A percentile compares a stretch with the other conserved stretches of the same genome.
Conservation (phyloP, 2,797 vertebrate species). For the Rhodeus uyekii region DNA sequence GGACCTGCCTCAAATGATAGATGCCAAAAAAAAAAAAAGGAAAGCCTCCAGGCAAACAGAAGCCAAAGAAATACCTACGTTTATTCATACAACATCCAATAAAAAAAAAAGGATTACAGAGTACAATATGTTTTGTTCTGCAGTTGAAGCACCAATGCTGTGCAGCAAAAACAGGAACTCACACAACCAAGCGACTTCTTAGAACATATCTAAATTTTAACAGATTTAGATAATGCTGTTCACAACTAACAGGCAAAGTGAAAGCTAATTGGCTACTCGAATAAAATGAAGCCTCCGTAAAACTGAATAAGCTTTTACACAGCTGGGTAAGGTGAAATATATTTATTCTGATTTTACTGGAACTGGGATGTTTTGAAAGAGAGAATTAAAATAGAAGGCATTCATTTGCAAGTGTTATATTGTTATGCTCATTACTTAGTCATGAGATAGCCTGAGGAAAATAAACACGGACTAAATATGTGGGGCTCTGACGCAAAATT, state of each 20-base stretch:
- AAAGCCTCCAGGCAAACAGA: neutral
- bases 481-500: neutral
- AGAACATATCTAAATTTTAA: too few relatives aligned
- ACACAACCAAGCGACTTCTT: neutral
- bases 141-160: neutral
- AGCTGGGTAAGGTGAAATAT: slow-evolving; percentile 8
- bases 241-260: slow-evolving; percentile 10
- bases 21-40: neutral
- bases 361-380: slow-evolving; percentile 25
- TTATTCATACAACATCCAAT: neutral
- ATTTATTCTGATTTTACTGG: slow-evolving; percentile 4
- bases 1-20: neutral
- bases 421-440: slow-evolving; percentile 8
- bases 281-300: neutral
- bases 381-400: slow-evolving; percentile 23
- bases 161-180: neutral
- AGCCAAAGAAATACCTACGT: neutral
- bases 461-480: neutral
- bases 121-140: neutral
- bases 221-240: slow-evolving; percentile 35
- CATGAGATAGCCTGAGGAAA: neutral
- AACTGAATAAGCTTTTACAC: neutral
- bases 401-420: slow-evolving; percentile 12
- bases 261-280: neutral
- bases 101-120: neutral